phyloP scores from a whole-genome alignment of 2,797 vertebrate species.

The Nyctibius grandis region DNA sequence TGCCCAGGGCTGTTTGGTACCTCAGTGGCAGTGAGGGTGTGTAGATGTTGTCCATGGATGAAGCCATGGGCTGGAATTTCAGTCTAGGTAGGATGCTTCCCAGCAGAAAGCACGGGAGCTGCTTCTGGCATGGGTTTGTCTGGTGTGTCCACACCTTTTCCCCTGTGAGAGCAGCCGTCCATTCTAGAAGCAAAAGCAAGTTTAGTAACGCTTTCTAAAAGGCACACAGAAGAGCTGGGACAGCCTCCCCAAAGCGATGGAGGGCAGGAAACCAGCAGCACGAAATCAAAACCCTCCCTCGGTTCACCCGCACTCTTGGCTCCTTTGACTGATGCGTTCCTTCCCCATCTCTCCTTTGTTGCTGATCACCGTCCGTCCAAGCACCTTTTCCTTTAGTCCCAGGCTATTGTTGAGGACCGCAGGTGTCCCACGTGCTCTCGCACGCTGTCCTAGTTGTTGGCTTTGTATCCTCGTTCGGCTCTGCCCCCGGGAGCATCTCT shows the following conservation, averaged over 20 bases:
- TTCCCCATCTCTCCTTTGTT: neutral
- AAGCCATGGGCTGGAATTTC: neutral
- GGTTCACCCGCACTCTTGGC: fast-evolving
- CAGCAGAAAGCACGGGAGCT: neutral
- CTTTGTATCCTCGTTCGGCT: neutral
- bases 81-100: neutral
- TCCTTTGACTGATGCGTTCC: neutral
- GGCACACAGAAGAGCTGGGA: neutral
- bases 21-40: neutral
- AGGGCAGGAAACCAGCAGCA: neutral
- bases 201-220: neutral
- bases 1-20: neutral
- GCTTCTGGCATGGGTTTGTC: neutral
- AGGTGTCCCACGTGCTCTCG: neutral
- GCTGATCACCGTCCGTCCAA: neutral
- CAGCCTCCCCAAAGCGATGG: neutral
- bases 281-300: neutral
- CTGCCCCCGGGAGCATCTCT: neutral
- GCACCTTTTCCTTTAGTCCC: neutral
- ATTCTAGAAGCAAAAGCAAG: neutral
- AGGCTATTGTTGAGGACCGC: neutral
- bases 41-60: fast-evolving
- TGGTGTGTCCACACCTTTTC: neutral
- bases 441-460: neutral
- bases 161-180: neutral